phyloP scores from a whole-genome alignment of 2,113 vertebrate species.

The Pogonocichla stellata region DNA sequence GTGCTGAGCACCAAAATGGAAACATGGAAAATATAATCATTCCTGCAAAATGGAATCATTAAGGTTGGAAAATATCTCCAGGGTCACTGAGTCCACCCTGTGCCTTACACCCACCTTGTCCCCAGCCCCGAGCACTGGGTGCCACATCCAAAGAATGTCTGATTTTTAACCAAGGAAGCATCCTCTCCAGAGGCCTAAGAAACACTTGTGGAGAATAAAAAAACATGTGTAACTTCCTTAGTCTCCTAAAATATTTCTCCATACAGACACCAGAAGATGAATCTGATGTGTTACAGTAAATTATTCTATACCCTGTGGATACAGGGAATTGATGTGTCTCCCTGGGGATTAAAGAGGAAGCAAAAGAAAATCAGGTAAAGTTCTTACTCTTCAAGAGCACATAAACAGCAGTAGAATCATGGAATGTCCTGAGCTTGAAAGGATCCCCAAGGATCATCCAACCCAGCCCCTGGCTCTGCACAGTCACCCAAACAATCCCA shows the following conservation, averaged over 20 bases:
- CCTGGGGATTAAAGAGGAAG: neutral
- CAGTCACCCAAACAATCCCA: neutral
- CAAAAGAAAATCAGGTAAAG: neutral
- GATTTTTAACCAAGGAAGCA: no score
- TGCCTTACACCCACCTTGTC: fast-evolving
- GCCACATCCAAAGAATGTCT: neutral
- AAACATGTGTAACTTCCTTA: neutral
- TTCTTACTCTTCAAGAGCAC: neutral
- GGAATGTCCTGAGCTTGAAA: neutral
- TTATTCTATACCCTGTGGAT: neutral
- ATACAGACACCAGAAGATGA: neutral
- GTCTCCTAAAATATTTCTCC: slow-evolving; percentile 28
- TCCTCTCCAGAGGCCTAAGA: no score
- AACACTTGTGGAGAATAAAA: neutral
- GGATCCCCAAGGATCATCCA: fast-evolving
- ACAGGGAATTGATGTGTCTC: neutral
- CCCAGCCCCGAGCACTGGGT: neutral
- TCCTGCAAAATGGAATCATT: neutral
- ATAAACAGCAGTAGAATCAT: neutral
- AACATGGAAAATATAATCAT: neutral
- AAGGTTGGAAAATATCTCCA: neutral
- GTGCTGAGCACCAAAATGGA: neutral
- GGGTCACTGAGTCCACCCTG: fast-evolving
- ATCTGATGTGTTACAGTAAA: neutral
- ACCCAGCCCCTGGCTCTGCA: fast-evolving